A percentile compares a stretch with the other conserved stretches of the same genome.
Evolutionary conservation across 1,140 invertebrate species (phyloP).

Genomic region (Schlechtendalia chinensis): DNA sequence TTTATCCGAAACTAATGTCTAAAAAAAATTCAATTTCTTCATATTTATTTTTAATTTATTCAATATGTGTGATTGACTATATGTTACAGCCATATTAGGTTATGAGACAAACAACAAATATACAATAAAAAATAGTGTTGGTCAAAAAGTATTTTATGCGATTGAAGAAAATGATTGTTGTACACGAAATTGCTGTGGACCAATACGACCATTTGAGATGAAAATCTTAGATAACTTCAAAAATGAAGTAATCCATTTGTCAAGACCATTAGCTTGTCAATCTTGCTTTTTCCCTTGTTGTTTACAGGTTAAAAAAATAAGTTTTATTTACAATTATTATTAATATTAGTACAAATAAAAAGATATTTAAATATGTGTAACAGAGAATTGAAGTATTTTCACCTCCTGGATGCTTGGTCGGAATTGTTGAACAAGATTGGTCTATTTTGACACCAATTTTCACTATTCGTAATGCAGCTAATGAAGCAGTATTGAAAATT

Average conservation of each 20-base stretch:
- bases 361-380: slow-evolving; percentile 1
- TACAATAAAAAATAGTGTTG: slow-evolving; percentile 71
- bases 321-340: not conserved
- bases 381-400: slow-evolving; percentile 69
- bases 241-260: slow-evolving; percentile 71
- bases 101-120: slow-evolving; percentile 91
- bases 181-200: slow-evolving; percentile 75
- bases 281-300: slow-evolving; percentile 82
- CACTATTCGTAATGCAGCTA: slow-evolving; percentile 73
- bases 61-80: not conserved
- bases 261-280: slow-evolving; percentile 73
- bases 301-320: slow-evolving; percentile 65
- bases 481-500: slow-evolving; percentile 75
- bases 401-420: slow-evolving; percentile 71
- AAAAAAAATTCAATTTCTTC: too few relatives aligned
- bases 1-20: too few relatives aligned
- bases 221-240: slow-evolving; percentile 75
- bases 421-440: slow-evolving; percentile 82
- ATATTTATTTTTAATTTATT: too few relatives aligned
- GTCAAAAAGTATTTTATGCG: slow-evolving; percentile 81
- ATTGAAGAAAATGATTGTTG: slow-evolving; percentile 80
- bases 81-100: slow-evolving; percentile 68
- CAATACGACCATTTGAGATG: slow-evolving; percentile 78
- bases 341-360: not conserved
- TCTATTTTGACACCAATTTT: slow-evolving; percentile 75